These are phyloP conservation scores for Drosophila nigritarsus DNA, from an alignment of 2,888 invertebrate species.

Conservation along the genomic window DNA sequence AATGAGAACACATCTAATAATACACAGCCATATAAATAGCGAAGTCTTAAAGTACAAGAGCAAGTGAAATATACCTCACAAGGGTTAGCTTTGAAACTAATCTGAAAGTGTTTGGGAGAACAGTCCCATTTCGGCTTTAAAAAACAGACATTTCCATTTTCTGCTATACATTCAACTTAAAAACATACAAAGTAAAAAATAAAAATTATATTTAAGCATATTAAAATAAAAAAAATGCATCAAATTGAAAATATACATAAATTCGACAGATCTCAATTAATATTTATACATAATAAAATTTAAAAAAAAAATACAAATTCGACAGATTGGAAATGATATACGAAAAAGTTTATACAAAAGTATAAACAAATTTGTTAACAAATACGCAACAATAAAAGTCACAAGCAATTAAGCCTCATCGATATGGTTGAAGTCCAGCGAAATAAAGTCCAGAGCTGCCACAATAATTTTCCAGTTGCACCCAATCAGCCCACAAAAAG, in stretches of 20 bases:
- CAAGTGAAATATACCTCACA: background rate
- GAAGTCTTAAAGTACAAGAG: background rate
- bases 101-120: too few relatives aligned
- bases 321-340: background rate
- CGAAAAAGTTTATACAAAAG: background rate
- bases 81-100: background rate
- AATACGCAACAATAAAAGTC: background rate
- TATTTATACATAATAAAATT: background rate
- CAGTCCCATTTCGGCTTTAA: background rate
- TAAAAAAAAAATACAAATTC: background rate
- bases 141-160: background rate
- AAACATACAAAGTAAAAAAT: too few relatives aligned
- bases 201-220: too few relatives aligned
- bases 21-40: background rate
- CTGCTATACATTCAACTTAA: too few relatives aligned
- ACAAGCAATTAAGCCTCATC: background rate
- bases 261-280: background rate
- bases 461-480: conserved; percentile 34
- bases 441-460: background rate
- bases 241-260: background rate
- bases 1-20: conserved; percentile 18
- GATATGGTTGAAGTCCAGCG: background rate
- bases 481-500: conserved; percentile 16
- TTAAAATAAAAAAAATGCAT: background rate
- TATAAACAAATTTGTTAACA: background rate